Evolutionary conservation across 2,888 invertebrate species (phyloP), one percentile per base, ranked within the genome.

Genomic region (Torymus tubicola): DNA sequence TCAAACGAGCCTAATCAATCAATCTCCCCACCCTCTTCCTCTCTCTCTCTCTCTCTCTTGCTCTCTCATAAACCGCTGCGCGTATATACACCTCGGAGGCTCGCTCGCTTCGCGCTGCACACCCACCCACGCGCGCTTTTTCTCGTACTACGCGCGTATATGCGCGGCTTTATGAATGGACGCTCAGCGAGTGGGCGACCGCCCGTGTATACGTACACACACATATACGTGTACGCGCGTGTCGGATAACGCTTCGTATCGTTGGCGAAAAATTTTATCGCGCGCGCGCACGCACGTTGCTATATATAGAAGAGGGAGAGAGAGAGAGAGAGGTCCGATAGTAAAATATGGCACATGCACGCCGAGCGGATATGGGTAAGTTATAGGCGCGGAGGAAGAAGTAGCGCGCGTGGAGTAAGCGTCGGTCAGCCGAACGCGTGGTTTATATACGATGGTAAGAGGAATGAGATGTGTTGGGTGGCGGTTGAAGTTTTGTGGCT

Each of bases 1-100:
- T 61, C 64, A 57, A 21, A 65, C 57, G 50, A 24, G 57, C 65
- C 74, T 74, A 74, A 74, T 74, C 74, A 58, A 74, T 74, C 74
- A 74, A 53, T 64, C 73, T 55, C 53, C 13, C 42, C 11, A 3
- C 12, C 31, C 31, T 55, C 73, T 55, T 24, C 13, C 42, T n/a
- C 14, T 1, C 16, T 13, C 67, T 16, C 14, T n/a, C n/a, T n/a
- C n/a, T n/a, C n/a, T n/a, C n/a, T n/a, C n/a, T n/a, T n/a, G n/a
- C n/a, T n/a, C n/a, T n/a, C n/a, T n/a, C n/a, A 55, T 55, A 55
- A 14, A 55, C 31, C 31, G 31, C 31, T 31, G 31, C 31, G 31
- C 31, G 31, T 31, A 31, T 31, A 31, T 31, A 31, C 31, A 31
- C 31, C 31, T 31, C 31, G 31, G 31, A 2, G 31, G 31, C 31